phyloP scores from a whole-genome alignment of 2,113 vertebrate genomes.

The Engraulis encrasicolus region DNA sequence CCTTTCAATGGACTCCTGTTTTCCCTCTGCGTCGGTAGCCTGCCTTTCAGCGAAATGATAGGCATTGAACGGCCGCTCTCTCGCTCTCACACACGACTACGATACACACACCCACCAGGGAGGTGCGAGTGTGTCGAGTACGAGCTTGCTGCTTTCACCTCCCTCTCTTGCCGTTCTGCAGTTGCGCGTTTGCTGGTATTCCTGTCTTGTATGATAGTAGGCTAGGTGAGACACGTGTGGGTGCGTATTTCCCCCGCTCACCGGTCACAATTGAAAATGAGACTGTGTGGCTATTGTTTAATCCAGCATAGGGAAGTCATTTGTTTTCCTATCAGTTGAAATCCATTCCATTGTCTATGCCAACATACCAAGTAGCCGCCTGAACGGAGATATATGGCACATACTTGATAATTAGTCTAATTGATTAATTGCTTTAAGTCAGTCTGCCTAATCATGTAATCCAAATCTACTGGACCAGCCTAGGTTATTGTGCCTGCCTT shows the following conservation, averaged over 20 bases:
- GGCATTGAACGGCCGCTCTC: conserved; percentile 14
- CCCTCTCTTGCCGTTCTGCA: conserved; percentile 48
- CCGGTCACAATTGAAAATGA: neutral
- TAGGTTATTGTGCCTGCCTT: too few species aligned
- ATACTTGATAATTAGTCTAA: too few species aligned
- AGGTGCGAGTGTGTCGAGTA: conserved; percentile 44
- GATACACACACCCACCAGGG: conserved; percentile 54
- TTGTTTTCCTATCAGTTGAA: neutral
- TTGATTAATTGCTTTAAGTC: too few species aligned
- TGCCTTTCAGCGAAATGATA: neutral
- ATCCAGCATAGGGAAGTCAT: neutral
- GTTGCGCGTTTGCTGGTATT: conserved; percentile 49
- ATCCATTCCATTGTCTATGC: neutral
- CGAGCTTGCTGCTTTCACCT: conserved; percentile 26
- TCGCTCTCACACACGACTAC: conserved; percentile 40
- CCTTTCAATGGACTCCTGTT: conserved; percentile 19
- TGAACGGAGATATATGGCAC: too few species aligned
- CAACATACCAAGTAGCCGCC: too few species aligned
- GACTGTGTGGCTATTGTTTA: neutral
- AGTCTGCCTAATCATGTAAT: too few species aligned
- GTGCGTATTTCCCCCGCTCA: neutral
- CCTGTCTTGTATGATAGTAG: neutral
- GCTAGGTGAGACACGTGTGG: neutral
- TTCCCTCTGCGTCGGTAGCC: conserved; percentile 12
- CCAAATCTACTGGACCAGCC: too few species aligned